These are phyloP conservation scores for Callospermophilus lateralis DNA, from an alignment of 2,113 vertebrate species.

Conservation along the genomic window DNA sequence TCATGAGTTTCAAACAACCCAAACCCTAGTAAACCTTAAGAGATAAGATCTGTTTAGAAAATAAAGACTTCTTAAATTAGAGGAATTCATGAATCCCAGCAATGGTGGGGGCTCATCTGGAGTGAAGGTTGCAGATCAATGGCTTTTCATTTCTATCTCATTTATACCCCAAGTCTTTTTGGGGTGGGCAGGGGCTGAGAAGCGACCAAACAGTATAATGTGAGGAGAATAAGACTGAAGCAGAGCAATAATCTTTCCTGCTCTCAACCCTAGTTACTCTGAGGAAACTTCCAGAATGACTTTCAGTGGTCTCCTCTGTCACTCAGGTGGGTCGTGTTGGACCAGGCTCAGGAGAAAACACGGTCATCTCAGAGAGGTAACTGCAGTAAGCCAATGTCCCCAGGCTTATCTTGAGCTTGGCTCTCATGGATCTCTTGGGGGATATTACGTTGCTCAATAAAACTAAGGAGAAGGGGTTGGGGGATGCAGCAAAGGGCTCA, in stretches of 20 bases:
- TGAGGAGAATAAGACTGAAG: neutral
- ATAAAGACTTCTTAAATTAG: neutral
- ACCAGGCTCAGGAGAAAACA: neutral
- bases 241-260: neutral
- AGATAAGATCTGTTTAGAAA: constrained; percentile 15
- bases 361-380: neutral
- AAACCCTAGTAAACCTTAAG: neutral
- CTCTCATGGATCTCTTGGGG: neutral
- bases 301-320: neutral
- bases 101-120: neutral
- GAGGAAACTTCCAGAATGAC: neutral
- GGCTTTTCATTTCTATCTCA: neutral
- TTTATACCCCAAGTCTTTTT: neutral
- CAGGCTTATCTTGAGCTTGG: neutral
- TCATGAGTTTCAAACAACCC: neutral
- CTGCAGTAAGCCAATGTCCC: neutral
- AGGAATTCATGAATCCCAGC: neutral
- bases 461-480: neutral
- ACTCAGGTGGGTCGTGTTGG: neutral
- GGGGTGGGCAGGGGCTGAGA: neutral
- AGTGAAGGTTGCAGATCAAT: neutral
- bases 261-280: neutral
- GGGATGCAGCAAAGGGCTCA: neutral
- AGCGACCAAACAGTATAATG: neutral
- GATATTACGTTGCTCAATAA: neutral